A percentile compares a stretch with the other conserved stretches of the same genome.
phyloP scores from a whole-genome alignment of 2,888 invertebrate species.

The Crossocerus cetratus region DNA sequence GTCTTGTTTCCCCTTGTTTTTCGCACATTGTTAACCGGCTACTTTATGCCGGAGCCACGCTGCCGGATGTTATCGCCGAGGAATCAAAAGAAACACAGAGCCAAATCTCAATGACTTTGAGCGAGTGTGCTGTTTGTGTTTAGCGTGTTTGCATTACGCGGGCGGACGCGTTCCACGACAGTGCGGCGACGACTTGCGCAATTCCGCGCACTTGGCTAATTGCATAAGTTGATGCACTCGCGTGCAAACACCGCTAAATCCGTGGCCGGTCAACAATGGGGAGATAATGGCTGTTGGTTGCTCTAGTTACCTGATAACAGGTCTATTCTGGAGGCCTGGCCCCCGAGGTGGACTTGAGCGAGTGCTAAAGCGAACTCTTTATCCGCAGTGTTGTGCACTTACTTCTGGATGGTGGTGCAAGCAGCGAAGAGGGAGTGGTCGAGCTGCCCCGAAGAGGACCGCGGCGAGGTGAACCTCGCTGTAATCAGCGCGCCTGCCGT shows the following conservation, averaged over 20 bases:
- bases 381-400: slow-evolving; percentile 63
- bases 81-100: too few relatives aligned
- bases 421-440: slow-evolving; percentile 67
- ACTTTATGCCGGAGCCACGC: too few relatives aligned
- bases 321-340: not conserved
- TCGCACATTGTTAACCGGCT: not conserved
- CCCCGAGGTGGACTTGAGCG: not conserved
- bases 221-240: too few relatives aligned
- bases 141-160: not conserved
- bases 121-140: too few relatives aligned
- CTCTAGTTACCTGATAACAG: not conserved
- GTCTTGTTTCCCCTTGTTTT: not conserved
- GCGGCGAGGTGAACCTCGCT: slow-evolving; percentile 15
- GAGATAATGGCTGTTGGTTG: too few relatives aligned
- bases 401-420: slow-evolving; percentile 71
- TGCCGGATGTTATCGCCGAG: too few relatives aligned
- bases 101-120: too few relatives aligned
- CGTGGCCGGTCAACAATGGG: too few relatives aligned
- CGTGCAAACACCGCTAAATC: too few relatives aligned
- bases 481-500: not conserved
- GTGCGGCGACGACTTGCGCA: too few relatives aligned
- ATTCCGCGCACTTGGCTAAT: too few relatives aligned
- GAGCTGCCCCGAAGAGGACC: slow-evolving; percentile 16
- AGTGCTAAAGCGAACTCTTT: not conserved
- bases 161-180: not conserved